A percentile compares a stretch with the other conserved stretches of the same genome.
Evolutionary conservation across 2,888 invertebrate genomes (phyloP).

Genomic region (Mythimna loreyi): DNA sequence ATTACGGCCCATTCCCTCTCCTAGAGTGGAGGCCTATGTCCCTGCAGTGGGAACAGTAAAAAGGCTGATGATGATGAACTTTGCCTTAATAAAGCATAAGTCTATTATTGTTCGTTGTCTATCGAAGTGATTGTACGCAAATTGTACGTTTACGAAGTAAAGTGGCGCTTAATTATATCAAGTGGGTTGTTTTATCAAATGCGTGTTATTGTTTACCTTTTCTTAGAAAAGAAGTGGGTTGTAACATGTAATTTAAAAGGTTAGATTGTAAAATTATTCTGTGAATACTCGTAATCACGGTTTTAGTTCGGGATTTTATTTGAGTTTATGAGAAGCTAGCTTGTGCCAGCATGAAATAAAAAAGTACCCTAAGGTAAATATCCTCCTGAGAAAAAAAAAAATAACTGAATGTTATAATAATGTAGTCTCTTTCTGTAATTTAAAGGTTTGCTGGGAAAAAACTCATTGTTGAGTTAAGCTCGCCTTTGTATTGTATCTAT

Average conservation of each 20-base stretch:
- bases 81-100: slow-evolving; percentile 3
- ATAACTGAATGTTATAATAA: no score
- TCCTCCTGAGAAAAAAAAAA: no score
- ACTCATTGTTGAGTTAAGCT: no score
- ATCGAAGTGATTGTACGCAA: slow-evolving; percentile 34
- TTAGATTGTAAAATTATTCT: no score
- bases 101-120: slow-evolving; percentile 32
- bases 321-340: neutral
- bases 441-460: no score
- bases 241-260: slow-evolving; percentile 30
- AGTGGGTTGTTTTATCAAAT: slow-evolving; percentile 46
- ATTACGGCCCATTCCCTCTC: no score
- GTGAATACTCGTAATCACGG: neutral
- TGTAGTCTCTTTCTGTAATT: no score
- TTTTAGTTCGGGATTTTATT: neutral
- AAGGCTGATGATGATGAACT: no score
- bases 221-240: slow-evolving; percentile 53
- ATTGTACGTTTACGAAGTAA: slow-evolving; percentile 28
- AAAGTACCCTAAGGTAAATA: neutral
- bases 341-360: no score
- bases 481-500: no score
- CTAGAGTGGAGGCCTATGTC: no score
- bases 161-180: slow-evolving; percentile 50
- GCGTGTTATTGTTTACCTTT: slow-evolving; percentile 22
- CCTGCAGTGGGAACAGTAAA: no score